Percentiles rank a stretch among this genome's conserved stretches.
These are phyloP conservation scores for Cebidichthys violaceus DNA, from an alignment of 2,113 vertebrate genomes.

Conservation along the genomic window DNA sequence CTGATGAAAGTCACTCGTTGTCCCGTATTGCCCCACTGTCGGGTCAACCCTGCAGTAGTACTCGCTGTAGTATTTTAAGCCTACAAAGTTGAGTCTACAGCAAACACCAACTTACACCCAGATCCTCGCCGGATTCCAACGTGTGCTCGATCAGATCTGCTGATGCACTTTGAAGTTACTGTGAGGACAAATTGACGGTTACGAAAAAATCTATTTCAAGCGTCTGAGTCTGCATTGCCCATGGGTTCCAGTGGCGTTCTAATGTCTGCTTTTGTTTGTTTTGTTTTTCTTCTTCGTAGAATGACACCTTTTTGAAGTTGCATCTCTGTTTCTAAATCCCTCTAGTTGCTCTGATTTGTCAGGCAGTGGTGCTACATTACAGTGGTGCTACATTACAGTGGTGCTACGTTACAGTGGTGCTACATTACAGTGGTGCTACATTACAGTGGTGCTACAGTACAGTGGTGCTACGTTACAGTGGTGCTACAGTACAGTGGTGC, in stretches of 20 bases:
- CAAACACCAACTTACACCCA: not conserved
- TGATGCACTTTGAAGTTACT: slow-evolving; percentile 36
- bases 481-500: too few relatives aligned
- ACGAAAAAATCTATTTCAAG: slow-evolving; percentile 34
- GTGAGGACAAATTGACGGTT: slow-evolving; percentile 49
- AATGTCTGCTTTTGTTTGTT: not conserved
- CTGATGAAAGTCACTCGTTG: not conserved
- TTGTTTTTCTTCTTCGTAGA: not conserved
- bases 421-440: too few relatives aligned
- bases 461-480: too few relatives aligned
- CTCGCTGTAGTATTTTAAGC: not conserved
- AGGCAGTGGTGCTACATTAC: slow-evolving; percentile 47
- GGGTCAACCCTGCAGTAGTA: not conserved
- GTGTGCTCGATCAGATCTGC: slow-evolving; percentile 43
- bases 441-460: too few relatives aligned
- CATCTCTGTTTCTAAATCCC: not conserved
- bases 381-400: too few relatives aligned
- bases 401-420: too few relatives aligned
- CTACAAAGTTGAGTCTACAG: not conserved
- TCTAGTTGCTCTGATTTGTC: slow-evolving; percentile 37
- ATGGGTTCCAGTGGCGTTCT: slow-evolving; percentile 8
- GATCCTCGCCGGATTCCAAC: not conserved
- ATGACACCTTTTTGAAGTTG: slow-evolving; percentile 12
- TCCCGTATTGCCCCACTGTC: not conserved
- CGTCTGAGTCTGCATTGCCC: slow-evolving; percentile 36